Percentiles rank a stretch among this genome's conserved stretches.
These are phyloP conservation scores for Nasonia longicornis DNA, from an alignment of 1,140 invertebrate species.

Conservation along the genomic window DNA sequence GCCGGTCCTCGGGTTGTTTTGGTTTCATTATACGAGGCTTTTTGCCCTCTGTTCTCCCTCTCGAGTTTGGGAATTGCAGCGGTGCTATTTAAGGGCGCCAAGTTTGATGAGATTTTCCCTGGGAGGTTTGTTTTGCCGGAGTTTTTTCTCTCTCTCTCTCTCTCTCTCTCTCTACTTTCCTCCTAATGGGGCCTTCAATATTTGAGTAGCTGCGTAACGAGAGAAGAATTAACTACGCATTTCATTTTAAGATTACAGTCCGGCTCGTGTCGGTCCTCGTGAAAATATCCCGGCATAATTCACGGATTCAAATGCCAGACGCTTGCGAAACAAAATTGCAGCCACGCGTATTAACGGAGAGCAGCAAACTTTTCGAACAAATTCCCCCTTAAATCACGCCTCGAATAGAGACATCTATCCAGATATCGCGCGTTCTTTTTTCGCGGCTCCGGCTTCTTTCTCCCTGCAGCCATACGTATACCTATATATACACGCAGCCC, in stretches of 20 bases:
- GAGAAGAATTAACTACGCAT: no score
- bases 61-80: neutral
- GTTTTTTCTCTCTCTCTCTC: neutral
- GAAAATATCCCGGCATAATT: no score
- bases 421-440: neutral
- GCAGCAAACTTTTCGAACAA: neutral
- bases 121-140: neutral
- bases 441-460: neutral
- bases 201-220: neutral
- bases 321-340: neutral
- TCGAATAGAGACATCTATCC: slow-evolving; percentile 18
- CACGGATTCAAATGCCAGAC: neutral
- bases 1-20: slow-evolving; percentile 63
- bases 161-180: no score
- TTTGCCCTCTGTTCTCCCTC: neutral
- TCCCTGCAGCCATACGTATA: neutral
- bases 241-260: no score
- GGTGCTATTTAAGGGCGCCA: no score
- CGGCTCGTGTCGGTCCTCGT: no score
- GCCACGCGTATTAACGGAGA: neutral
- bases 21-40: slow-evolving; percentile 62
- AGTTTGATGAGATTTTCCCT: neutral
- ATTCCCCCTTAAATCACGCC: neutral
- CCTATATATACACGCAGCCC: neutral
- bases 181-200: neutral